phyloP scores from a whole-genome alignment of 1,140 invertebrate genomes.

The Diabrotica virgifera region DNA sequence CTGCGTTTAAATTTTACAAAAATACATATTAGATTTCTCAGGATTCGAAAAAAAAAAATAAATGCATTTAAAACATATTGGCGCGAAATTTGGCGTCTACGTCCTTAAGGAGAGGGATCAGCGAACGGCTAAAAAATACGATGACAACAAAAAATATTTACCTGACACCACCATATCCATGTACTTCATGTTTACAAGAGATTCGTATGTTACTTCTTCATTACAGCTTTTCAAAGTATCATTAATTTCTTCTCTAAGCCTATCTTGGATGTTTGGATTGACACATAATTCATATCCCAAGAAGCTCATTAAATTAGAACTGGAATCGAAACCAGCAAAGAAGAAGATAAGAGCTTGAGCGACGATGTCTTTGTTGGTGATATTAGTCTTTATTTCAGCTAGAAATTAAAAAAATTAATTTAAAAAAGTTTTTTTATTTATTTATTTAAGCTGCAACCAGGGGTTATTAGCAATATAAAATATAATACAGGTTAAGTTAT shows the following conservation, averaged over 20 bases:
- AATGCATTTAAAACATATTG: too few relatives aligned
- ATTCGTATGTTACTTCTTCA: neutral
- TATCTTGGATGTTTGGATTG: conserved; percentile 52
- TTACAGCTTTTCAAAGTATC: neutral
- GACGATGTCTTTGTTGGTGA: conserved; percentile 35
- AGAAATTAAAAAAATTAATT: too few relatives aligned
- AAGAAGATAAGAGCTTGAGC: conserved; percentile 48
- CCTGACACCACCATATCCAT: conserved; percentile 4
- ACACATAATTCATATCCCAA: conserved; percentile 50
- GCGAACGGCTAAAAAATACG: too few relatives aligned
- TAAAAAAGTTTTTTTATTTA: too few relatives aligned
- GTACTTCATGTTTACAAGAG: neutral
- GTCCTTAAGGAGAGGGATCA: too few relatives aligned
- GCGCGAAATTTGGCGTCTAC: too few relatives aligned
- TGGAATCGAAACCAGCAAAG: conserved; percentile 46
- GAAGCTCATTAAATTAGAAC: conserved; percentile 39
- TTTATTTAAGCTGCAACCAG: too few relatives aligned
- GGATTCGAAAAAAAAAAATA: too few relatives aligned
- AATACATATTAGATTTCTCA: too few relatives aligned
- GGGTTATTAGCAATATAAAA: too few relatives aligned
- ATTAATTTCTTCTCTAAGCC: conserved; percentile 28
- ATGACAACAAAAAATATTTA: neutral
- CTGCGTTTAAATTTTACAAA: too few relatives aligned
- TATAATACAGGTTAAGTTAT: too few relatives aligned
- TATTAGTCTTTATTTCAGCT: conserved; percentile 7